These are phyloP conservation scores for Acleris holmiana DNA, from an alignment of 2,888 invertebrate genomes.

Conservation along the genomic window DNA sequence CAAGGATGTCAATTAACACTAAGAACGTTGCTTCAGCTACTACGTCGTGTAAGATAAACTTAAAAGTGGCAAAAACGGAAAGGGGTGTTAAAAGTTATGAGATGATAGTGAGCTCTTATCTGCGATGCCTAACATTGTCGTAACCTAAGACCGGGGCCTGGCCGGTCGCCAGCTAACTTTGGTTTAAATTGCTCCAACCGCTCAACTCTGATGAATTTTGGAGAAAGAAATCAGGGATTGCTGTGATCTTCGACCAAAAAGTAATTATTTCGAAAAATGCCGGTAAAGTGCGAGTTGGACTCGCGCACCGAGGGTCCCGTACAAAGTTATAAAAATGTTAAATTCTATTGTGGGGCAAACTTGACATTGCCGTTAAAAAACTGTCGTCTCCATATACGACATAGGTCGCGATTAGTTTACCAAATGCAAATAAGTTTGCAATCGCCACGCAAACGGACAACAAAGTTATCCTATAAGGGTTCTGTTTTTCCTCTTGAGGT, in stretches of 20 bases:
- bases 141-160: conserved; percentile 65
- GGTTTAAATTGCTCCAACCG: conserved; percentile 67
- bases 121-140: conserved; percentile 63
- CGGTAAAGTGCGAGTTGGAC: too few species aligned
- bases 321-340: too few species aligned
- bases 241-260: background rate
- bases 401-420: too few species aligned
- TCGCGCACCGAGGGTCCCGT: too few species aligned
- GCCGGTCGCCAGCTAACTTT: conserved; percentile 72
- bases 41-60: conserved; percentile 25
- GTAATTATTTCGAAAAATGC: background rate
- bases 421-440: too few species aligned
- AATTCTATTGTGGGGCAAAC: too few species aligned
- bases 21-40: background rate
- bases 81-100: conserved; percentile 44
- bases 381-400: too few species aligned
- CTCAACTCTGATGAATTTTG: conserved; percentile 48
- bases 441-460: too few species aligned
- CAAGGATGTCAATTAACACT: too few species aligned
- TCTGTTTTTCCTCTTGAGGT: too few species aligned
- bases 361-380: too few species aligned
- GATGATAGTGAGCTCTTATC: conserved; percentile 65
- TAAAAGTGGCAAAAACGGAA: conserved; percentile 37
- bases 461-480: too few species aligned
- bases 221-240: conserved; percentile 42